phyloP scores from a whole-genome alignment of 2,888 invertebrate genomes.

The Tachina fera region DNA sequence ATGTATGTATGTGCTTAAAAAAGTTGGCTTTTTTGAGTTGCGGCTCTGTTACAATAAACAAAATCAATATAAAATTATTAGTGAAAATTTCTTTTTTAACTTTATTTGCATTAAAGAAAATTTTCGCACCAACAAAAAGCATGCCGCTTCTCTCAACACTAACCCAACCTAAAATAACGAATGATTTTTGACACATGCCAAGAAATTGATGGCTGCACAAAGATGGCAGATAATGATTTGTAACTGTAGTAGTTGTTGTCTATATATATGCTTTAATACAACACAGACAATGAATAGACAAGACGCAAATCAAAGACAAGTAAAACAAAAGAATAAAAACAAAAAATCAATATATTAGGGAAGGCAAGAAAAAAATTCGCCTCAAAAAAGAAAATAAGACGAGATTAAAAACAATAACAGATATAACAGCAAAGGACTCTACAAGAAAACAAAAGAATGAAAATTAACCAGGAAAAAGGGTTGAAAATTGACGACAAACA shows the following conservation, averaged over 20 bases:
- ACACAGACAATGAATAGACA: conserved; percentile 60
- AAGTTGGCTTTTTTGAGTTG: no score
- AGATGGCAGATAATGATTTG: conserved; percentile 24
- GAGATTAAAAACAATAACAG: conserved; percentile 34
- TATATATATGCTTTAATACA: conserved; percentile 40
- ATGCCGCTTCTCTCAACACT: conserved; percentile 9
- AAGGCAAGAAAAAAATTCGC: conserved; percentile 58
- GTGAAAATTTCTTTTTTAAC: background rate
- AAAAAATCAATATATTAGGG: conserved; percentile 72
- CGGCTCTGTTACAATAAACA: no score
- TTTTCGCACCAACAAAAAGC: conserved; percentile 8
- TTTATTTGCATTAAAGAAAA: conserved; percentile 35
- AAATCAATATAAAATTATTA: no score
- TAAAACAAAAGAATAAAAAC: conserved; percentile 52
- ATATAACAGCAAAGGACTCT: background rate
- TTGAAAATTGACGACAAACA: conserved; percentile 26
- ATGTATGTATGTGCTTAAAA: no score
- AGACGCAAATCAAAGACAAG: conserved; percentile 44
- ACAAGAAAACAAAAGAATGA: conserved; percentile 12
- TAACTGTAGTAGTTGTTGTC: background rate
- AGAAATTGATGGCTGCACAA: conserved; percentile 17
- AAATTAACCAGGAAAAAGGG: conserved; percentile 8
- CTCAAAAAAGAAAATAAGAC: background rate
- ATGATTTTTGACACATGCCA: conserved; percentile 59
- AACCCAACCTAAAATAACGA: conserved; percentile 16